phyloP scores from a whole-genome alignment of 1,140 invertebrate species.

The Acyrthosiphon pisum region DNA sequence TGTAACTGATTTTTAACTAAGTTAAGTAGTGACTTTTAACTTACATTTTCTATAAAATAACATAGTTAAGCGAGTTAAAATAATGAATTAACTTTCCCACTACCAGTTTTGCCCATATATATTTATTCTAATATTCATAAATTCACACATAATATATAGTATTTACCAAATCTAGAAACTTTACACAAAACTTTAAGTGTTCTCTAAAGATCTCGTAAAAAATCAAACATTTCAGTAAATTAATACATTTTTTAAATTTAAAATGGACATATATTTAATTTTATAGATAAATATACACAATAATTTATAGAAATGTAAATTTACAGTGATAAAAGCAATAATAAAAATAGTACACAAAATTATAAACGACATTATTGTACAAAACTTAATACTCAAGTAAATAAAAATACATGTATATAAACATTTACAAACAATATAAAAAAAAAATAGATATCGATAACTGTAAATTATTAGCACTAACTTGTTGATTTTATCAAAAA shows the following conservation, averaged over 20 bases:
- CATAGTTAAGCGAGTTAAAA: too few relatives aligned
- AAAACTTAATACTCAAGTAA: not conserved
- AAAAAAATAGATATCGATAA: not conserved
- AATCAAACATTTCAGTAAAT: not conserved
- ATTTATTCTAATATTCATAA: too few relatives aligned
- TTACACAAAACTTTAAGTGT: too few relatives aligned
- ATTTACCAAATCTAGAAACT: too few relatives aligned
- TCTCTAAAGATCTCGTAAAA: accelerated
- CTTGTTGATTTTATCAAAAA: too few relatives aligned
- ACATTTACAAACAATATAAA: not conserved
- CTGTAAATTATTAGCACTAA: not conserved
- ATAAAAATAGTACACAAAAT: not conserved
- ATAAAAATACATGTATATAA: not conserved
- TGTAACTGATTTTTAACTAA: too few relatives aligned
- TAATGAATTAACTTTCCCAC: too few relatives aligned
- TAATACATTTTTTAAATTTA: not conserved
- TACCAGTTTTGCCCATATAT: too few relatives aligned
- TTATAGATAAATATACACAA: not conserved
- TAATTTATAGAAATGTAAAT: not conserved
- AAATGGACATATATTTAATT: not conserved
- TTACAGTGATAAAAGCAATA: not conserved
- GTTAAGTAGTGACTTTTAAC: too few relatives aligned
- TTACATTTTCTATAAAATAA: too few relatives aligned
- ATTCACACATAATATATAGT: too few relatives aligned
- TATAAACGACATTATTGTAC: not conserved